Evolutionary conservation across 2,888 invertebrate genomes (phyloP), one percentile per base, ranked within the genome.

Genomic region (Eristalinus sepulchralis): DNA sequence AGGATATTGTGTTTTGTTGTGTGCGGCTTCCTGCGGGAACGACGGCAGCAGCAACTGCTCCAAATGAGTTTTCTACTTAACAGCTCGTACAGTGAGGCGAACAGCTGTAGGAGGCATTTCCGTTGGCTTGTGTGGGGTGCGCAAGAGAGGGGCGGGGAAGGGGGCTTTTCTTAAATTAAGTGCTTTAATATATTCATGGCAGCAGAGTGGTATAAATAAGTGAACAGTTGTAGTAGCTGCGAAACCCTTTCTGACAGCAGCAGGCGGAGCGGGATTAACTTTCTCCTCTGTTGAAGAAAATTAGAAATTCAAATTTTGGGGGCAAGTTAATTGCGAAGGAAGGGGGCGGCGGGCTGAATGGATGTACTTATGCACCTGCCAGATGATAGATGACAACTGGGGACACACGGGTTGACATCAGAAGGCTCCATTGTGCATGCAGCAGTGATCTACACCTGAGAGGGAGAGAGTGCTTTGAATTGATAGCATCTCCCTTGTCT

Each of bases 161-260:
- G 60, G 68, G 72, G 68, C 81, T 81, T 77, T 86, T 83, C 83
- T 78, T 73, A 86, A 86, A 86, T 86, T 83, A 86, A 83, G 78
- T 86, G 78, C 39, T 34, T 66, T 86, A 86, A 86, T 83, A 78
- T 83, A 86, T 86, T 86, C 86, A 86, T 86, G 73, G 66, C 62
- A 71, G 66, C 78, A 57, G 68, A 73, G 77, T 64, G 70, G 53
- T 60, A 73, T 75, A 82, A 86, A 86, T 78, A 86, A 83, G 73
- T 75, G 83, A 86, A 86, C 83, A 86, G 75, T 64, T 78, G 68
- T 77, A 82, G 68, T 77, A 82, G 47, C 47, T 47, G 47, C 17
- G 47, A 17, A 47, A n/a, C 17, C 47, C 47, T 17, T 53, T 72
- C 53, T 13, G 63, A 22, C n/a, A 36, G 22, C 17, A 13, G 8